Percentiles rank a stretch among this genome's conserved stretches.
Evolutionary conservation across 2,888 invertebrate genomes (phyloP).

Genomic region (Macaria liturata): DNA sequence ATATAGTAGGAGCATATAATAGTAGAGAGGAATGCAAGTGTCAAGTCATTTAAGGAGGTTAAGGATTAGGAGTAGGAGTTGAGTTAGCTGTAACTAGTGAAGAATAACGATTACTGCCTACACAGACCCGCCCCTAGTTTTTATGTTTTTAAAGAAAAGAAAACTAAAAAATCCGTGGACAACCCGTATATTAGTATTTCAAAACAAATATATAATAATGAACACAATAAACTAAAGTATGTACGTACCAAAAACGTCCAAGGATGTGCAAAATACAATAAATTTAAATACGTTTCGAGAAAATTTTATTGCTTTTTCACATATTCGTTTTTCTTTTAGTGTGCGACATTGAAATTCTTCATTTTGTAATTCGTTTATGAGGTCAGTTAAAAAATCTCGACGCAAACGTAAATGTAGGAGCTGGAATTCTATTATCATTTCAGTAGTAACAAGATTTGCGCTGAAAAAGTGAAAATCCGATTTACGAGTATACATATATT

Average conservation of each 20-base stretch:
- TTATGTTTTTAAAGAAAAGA: too few species aligned
- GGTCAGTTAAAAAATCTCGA: constrained; percentile 40
- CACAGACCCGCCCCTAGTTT: too few species aligned
- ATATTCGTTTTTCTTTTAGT: constrained; percentile 36
- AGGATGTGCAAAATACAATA: constrained; percentile 28
- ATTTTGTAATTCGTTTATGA: constrained; percentile 43
- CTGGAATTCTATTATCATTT: constrained; percentile 47
- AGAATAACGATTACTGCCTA: too few species aligned
- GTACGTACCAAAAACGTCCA: constrained; percentile 47
- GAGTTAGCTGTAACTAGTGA: too few species aligned
- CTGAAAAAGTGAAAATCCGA: constrained; percentile 34
- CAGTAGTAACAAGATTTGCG: constrained; percentile 54
- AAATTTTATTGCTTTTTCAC: constrained; percentile 41
- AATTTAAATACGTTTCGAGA: constrained; percentile 43
- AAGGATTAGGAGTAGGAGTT: too few species aligned
- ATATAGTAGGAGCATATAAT: constrained; percentile 5
- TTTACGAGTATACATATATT: too few species aligned
- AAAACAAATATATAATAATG: too few species aligned
- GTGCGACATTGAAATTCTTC: constrained; percentile 43
- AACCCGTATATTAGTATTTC: too few species aligned
- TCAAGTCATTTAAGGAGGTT: too few species aligned
- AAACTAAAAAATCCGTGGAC: too few species aligned
- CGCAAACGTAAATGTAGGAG: constrained; percentile 49
- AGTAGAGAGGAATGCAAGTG: background rate
- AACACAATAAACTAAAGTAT: too few species aligned